Percentiles rank a stretch among this genome's conserved stretches.
Evolutionary conservation across 2,113 vertebrate genomes (phyloP).

Genomic region (Microtus pennsylvanicus): DNA sequence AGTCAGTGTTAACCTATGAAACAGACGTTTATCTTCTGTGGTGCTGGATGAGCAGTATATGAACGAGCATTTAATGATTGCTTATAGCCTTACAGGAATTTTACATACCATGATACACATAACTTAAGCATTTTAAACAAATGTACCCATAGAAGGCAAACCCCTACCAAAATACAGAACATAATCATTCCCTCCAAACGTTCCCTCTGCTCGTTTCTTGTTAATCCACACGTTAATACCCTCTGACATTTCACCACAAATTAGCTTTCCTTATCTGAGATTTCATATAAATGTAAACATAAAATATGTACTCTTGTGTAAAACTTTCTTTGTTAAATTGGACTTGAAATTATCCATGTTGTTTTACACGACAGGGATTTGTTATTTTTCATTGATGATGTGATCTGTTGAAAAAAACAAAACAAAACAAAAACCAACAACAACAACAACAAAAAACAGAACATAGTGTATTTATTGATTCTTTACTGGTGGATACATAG

Average conservation of each 20-base stretch:
- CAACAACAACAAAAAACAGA: neutral
- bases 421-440: neutral
- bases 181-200: neutral
- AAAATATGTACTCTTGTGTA: neutral
- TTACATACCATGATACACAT: neutral
- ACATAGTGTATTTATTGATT: neutral
- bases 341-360: neutral
- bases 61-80: neutral
- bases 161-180: neutral
- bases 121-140: conserved; percentile 13
- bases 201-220: neutral
- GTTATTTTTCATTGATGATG: neutral
- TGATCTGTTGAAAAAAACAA: neutral
- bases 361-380: neutral
- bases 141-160: neutral
- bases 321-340: conserved; percentile 5
- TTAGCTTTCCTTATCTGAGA: neutral
- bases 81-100: neutral
- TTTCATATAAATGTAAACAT: conserved; percentile 15
- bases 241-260: neutral
- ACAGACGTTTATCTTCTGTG: neutral
- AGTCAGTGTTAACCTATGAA: neutral
- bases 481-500: neutral
- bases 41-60: neutral
- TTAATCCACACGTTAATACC: neutral